Percentiles rank a stretch among this genome's conserved stretches.
These are phyloP conservation scores for Hipparchia semele DNA, from an alignment of 2,888 invertebrate species.

Conservation along the genomic window DNA sequence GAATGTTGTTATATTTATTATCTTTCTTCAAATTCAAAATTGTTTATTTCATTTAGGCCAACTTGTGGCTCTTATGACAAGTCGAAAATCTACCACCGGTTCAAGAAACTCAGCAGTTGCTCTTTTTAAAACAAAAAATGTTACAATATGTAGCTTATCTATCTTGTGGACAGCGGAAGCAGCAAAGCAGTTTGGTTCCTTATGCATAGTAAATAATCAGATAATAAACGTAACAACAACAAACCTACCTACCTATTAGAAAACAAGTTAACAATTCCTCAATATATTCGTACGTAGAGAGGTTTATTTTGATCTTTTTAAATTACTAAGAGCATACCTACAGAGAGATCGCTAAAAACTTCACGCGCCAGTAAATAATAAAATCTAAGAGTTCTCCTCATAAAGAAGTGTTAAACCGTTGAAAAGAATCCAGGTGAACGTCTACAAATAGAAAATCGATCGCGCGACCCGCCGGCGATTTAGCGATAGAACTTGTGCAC, in stretches of 20 bases:
- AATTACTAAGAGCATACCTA: not conserved
- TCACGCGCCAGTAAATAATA: conserved; percentile 29
- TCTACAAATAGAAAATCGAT: conserved; percentile 56
- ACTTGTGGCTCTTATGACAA: too few species aligned
- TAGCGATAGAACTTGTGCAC: conserved; percentile 32
- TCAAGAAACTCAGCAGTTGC: too few species aligned
- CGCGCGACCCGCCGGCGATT: conserved; percentile 37
- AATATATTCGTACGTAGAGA: not conserved
- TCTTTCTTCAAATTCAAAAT: too few species aligned
- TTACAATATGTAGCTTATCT: too few species aligned
- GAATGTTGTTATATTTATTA: too few species aligned
- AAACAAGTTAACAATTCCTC: not conserved
- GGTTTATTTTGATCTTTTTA: conserved; percentile 11
- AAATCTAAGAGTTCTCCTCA: conserved; percentile 43
- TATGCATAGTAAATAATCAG: too few species aligned
- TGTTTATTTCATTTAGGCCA: too few species aligned
- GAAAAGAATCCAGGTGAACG: conserved; percentile 48
- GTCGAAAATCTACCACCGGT: too few species aligned
- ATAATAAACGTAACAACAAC: too few species aligned
- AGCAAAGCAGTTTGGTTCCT: too few species aligned
- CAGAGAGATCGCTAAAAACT: conserved; percentile 19
- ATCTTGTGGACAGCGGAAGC: too few species aligned
- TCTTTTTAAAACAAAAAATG: too few species aligned
- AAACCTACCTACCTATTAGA: not conserved
- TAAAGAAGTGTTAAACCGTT: conserved; percentile 44